These are phyloP conservation scores for Plotosus lineatus DNA, from an alignment of 2,113 vertebrate genomes.

Conservation along the genomic window DNA sequence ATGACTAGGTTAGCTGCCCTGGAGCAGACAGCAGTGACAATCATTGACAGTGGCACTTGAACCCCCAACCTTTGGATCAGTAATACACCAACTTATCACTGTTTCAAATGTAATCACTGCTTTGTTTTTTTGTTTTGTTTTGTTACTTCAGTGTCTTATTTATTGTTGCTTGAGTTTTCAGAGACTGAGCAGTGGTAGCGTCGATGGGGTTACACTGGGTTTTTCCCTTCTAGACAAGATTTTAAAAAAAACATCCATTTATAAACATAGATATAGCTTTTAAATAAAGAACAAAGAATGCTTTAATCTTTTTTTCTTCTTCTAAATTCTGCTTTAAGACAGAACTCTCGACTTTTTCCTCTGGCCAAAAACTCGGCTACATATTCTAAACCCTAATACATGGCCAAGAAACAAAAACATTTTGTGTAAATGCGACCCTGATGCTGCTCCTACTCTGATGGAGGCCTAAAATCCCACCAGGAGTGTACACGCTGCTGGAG, in stretches of 20 bases:
- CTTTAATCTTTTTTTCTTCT: neutral
- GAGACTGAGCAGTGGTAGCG: too few species aligned
- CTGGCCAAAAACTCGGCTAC: neutral
- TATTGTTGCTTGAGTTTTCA: too few species aligned
- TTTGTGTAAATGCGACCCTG: neutral
- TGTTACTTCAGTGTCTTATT: too few species aligned
- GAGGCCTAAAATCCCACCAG: neutral
- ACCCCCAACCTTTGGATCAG: too few species aligned
- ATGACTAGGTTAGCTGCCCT: too few species aligned
- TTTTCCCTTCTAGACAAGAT: neutral
- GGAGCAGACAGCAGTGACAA: too few species aligned
- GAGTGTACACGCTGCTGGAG: neutral
- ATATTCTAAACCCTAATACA: neutral
- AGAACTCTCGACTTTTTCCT: neutral
- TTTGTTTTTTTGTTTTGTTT: too few species aligned
- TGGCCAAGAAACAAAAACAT: neutral
- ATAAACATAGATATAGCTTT: neutral
- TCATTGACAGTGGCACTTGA: too few species aligned
- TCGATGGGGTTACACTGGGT: neutral
- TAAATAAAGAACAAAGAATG: too few species aligned
- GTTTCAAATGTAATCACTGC: too few species aligned
- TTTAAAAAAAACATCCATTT: neutral
- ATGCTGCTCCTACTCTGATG: neutral
- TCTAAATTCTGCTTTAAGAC: neutral
- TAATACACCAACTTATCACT: too few species aligned